Evolutionary conservation across 2,113 vertebrate species (phyloP), one percentile per base, ranked within the genome.

Genomic region (Hippocampus barbouri): DNA sequence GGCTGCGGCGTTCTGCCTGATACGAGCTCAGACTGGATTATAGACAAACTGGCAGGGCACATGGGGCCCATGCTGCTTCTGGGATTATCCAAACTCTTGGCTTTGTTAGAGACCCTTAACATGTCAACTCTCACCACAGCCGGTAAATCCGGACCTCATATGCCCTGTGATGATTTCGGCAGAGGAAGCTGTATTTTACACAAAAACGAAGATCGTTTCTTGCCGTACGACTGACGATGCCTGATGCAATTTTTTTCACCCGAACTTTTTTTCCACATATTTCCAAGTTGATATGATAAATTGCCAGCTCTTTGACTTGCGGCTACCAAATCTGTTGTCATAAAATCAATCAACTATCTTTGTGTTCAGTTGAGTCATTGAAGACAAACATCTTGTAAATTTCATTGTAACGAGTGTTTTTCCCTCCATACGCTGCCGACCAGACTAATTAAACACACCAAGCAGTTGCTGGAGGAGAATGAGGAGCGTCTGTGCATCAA

Each of bases 401-500:
- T 18, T 21, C 30, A 56, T 38, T 34, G 18, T 41, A 18, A 14
- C 5, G 4, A 49, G 16, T 15, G 4, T 30, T 30, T 25, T 64
- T 59, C 1, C 61, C 40, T 67, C 11, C 45, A 45, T 23, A 5
- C 61, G 40, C 23, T 51, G 47, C 64, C 80, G 72, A 84, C 54
- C 90, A 98, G 97, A 85, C 88, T 99, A 73, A 99, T 99, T 83
- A 97, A 98, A 85, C 97, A 98, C 78, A 99, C 97, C 40, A 99
- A 98, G 18, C 97, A 98, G 87, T 87, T 99, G 41, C 89, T 99
- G 69, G 97, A 98, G 83, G 97, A 99, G 85, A 98, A 98, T 21
- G 97, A 99, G 83, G 97, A 99, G 90, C 96, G 97, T 18, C 90
- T 99, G 2, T 99, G 97, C 79, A 98, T 99, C 87, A 98, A 99